Conservation (phyloP, 1,140 invertebrate genomes). For the Diuraphis noxia region DNA sequence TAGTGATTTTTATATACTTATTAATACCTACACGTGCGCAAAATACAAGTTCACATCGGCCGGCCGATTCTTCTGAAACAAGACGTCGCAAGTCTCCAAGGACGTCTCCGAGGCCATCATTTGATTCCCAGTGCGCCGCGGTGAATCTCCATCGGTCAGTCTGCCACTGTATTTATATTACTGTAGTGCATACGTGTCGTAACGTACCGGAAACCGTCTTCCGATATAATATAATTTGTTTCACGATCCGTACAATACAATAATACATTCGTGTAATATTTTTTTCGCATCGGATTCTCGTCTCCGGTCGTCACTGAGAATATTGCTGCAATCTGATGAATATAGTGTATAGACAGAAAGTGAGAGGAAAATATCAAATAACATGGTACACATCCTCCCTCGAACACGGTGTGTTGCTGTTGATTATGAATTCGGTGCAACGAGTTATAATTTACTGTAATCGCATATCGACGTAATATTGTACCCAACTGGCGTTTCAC, state of each 20-base stretch:
- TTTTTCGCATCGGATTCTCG: background rate
- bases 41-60: background rate
- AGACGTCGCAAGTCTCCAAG: background rate
- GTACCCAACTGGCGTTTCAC: background rate
- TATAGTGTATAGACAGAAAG: background rate
- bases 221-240: background rate
- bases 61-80: background rate
- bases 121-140: background rate
- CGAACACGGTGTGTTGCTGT: background rate
- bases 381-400: background rate
- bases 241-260: background rate
- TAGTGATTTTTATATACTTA: background rate
- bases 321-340: background rate
- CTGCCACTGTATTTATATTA: background rate
- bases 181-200: too few species aligned
- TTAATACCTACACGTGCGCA: background rate
- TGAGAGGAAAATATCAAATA: background rate
- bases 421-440: conserved; percentile 2
- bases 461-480: conserved; percentile 1
- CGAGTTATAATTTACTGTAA: background rate
- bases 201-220: background rate
- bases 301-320: background rate
- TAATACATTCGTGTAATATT: background rate
- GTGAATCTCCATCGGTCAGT: background rate
- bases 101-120: background rate